Evolutionary conservation across 2,113 vertebrate genomes (phyloP), one percentile per base, ranked within the genome.

Genomic region (Jaculus jaculus): DNA sequence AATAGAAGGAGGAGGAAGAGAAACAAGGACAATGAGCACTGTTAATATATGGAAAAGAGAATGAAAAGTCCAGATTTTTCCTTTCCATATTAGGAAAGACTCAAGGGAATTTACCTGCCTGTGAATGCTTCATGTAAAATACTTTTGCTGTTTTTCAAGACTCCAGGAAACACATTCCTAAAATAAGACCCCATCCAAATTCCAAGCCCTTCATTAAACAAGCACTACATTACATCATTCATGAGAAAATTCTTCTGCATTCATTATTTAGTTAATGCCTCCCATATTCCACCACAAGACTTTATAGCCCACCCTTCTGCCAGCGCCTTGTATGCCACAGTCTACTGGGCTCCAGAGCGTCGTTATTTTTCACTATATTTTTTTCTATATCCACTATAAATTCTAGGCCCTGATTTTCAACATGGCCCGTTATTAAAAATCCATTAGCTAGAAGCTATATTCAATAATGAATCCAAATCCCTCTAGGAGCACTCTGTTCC

Each of bases 391-490:
- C 51, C 69, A 89, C 73, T 87, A 61, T 91, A 93, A 95, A 90
- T 66, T 61, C 51, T 82, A 93, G 34, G 47, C 69, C 68, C 69
- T 51, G 65, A 61, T 78, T 91, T 93, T 97, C 91, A 85, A 88
- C 90, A 94, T 68, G 42, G 17, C 75, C 20, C n/a, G 21, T 74
- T 10, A 34, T 91, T 92, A 95, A 94, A 51, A 93, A 86, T 89
- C 80, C 69, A 89, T 81, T 84, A 93, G 71, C 72, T 89, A 89
- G 84, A 96, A 93, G 91, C 24, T 87, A 78, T 16, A n/a, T 79
- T 90, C 87, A 84, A 93, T 77, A 20, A 32, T 82, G 87, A 91
- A n/a, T 6, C 24, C 69, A 92, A 16, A 16, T 42, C 20, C 34
- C 5, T 83, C 68, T 71, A 30, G 7, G 71, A 65, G 68, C 28